Percentiles rank a stretch among this genome's conserved stretches.
Conservation (phyloP, 2,113 vertebrate species). For the Upupa epops region DNA sequence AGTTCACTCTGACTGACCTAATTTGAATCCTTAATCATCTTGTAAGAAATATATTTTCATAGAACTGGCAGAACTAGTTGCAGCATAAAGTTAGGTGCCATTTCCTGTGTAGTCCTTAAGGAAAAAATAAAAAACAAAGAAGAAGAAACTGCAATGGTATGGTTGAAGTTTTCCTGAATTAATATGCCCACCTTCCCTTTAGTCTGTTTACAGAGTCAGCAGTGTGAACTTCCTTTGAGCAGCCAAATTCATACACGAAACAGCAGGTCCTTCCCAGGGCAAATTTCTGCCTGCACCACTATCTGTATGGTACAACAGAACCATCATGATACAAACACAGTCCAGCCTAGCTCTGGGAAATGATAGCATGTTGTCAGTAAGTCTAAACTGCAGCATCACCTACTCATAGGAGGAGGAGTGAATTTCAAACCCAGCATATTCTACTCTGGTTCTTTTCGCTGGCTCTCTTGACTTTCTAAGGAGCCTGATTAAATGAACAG, state of each 20-base stretch:
- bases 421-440: not conserved
- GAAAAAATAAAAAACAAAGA: not conserved
- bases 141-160: not conserved
- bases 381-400: not conserved
- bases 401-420: not conserved
- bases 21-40: slow-evolving; percentile 44
- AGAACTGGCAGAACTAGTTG: slow-evolving; percentile 56
- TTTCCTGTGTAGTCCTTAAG: not conserved
- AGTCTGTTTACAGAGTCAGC: not conserved
- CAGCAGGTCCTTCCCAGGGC: not conserved
- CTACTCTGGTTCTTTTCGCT: not conserved
- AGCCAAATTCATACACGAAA: not conserved
- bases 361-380: not conserved
- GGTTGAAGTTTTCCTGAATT: not conserved
- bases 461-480: not conserved
- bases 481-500: not conserved
- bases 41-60: slow-evolving; percentile 6
- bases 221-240: not conserved
- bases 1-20: slow-evolving; percentile 13
- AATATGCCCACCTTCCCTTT: not conserved
- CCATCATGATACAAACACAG: not conserved
- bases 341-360: not conserved
- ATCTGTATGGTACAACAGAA: not conserved
- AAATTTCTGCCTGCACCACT: not conserved
- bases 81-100: not conserved